Evolutionary conservation across 2,113 vertebrate genomes (phyloP).

Genomic region (Aldabrachelys gigantea): DNA sequence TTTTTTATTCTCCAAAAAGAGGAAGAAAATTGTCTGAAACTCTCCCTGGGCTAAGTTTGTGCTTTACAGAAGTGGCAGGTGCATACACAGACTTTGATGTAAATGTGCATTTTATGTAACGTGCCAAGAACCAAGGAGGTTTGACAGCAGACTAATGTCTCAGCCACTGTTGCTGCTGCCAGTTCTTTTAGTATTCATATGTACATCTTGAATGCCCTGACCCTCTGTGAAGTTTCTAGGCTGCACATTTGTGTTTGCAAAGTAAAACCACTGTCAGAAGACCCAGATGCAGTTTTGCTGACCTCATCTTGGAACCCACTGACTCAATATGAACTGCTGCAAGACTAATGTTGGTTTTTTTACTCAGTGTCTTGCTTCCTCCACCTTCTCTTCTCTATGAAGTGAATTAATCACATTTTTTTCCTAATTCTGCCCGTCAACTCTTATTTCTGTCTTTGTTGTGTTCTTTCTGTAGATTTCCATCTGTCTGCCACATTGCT

Average conservation of each 20-base stretch:
- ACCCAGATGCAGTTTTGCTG: rapidly evolving
- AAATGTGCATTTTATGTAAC: rapidly evolving
- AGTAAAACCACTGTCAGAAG: neutral
- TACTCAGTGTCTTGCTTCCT: neutral
- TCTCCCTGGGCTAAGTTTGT: neutral
- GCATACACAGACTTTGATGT: neutral
- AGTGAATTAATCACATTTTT: rapidly evolving
- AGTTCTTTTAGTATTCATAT: neutral
- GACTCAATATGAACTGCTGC: neutral
- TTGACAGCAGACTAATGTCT: neutral
- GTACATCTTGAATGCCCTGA: neutral
- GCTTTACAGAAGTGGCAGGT: neutral
- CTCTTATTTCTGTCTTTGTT: neutral
- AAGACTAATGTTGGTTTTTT: neutral
- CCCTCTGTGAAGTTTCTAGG: neutral
- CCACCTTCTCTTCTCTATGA: neutral
- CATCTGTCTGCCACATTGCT: neutral
- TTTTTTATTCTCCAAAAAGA: neutral
- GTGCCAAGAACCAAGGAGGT: rapidly evolving
- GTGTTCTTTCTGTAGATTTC: neutral
- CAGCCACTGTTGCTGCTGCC: rapidly evolving
- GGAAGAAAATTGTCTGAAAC: neutral
- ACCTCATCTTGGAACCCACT: rapidly evolving
- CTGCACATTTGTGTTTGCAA: neutral
- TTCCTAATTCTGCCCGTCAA: neutral